These are phyloP conservation scores for Psilanteris sp. DNA, from an alignment of 1,140 invertebrate genomes.

Conservation along the genomic window DNA sequence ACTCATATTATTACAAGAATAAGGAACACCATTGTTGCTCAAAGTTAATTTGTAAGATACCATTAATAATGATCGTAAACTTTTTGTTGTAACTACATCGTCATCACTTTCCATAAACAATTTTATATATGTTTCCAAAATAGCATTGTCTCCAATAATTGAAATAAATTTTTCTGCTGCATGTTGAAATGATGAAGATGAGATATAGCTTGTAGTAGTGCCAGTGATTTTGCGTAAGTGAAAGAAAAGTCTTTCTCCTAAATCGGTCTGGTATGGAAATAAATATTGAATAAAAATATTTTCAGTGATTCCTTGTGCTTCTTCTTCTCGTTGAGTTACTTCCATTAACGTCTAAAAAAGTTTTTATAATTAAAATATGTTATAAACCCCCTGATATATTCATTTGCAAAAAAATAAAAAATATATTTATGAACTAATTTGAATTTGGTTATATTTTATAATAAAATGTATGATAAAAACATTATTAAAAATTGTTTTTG, in stretches of 20 bases:
- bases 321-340: constrained; percentile 83
- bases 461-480: too few species aligned
- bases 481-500: too few species aligned
- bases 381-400: too few species aligned
- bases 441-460: too few species aligned
- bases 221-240: constrained; percentile 83
- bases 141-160: constrained; percentile 83
- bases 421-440: too few species aligned
- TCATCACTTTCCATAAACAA: constrained; percentile 81
- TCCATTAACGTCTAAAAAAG: constrained; percentile 83
- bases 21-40: constrained; percentile 82
- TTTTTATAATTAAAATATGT: constrained; percentile 14
- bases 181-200: constrained; percentile 82
- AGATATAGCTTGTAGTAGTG: constrained; percentile 82
- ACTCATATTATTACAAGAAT: too few species aligned
- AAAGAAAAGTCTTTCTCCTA: constrained; percentile 84
- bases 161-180: constrained; percentile 86
- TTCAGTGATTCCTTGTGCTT: constrained; percentile 83
- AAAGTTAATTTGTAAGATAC: constrained; percentile 88
- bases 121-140: constrained; percentile 85
- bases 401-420: too few species aligned
- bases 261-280: constrained; percentile 87
- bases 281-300: constrained; percentile 84
- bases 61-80: constrained; percentile 83
- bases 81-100: constrained; percentile 80